phyloP scores from a whole-genome alignment of 2,888 invertebrate species.

The Eutolmus rufibarbis region DNA sequence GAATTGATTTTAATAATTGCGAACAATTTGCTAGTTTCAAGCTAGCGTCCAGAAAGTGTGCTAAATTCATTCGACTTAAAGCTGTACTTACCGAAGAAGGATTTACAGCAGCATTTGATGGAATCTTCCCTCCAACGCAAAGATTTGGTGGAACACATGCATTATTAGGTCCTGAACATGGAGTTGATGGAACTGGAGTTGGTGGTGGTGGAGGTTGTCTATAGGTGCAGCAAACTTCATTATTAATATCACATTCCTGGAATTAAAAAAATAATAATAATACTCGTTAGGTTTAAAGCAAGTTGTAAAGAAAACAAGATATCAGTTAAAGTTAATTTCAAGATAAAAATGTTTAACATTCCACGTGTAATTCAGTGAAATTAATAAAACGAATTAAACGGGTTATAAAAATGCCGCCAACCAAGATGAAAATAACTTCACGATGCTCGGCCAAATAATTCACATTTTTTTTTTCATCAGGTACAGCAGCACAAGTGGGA shows the following conservation, averaged over 20 bases:
- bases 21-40: background rate
- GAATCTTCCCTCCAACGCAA: conserved; percentile 59
- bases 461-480: background rate
- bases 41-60: background rate
- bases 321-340: background rate
- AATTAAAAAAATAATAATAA: conserved; percentile 50
- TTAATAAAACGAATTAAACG: background rate
- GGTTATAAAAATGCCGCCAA: background rate
- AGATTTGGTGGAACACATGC: conserved; percentile 59
- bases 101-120: conserved; percentile 55
- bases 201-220: conserved; percentile 51
- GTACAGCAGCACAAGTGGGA: background rate
- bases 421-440: conserved; percentile 1
- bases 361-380: background rate
- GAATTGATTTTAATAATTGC: conserved; percentile 2
- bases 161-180: conserved; percentile 55
- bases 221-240: conserved; percentile 62
- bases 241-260: conserved; percentile 62
- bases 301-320: background rate
- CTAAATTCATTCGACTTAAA: background rate
- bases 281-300: background rate
- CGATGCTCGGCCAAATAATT: conserved; percentile 4
- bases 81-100: conserved; percentile 57
- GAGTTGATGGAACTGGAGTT: conserved; percentile 51
- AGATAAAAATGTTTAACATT: background rate